Percentiles rank a stretch among this genome's conserved stretches.
These are phyloP conservation scores for Diplodus sargus DNA, from an alignment of 2,797 vertebrate genomes.

Conservation along the genomic window DNA sequence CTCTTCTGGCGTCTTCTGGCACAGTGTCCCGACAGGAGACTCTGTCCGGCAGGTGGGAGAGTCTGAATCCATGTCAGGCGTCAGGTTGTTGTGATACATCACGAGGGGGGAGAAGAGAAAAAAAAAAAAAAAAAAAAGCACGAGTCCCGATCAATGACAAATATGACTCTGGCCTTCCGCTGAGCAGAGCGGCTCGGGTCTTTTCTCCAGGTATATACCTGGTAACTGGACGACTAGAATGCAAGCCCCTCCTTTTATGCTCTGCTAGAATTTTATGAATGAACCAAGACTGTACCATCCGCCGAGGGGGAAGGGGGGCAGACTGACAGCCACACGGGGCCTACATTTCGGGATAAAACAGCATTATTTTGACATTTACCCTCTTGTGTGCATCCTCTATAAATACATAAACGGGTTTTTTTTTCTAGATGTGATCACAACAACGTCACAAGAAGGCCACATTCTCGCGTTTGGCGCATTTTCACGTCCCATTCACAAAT, in stretches of 20 bases:
- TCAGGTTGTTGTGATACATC: slow-evolving; percentile 88
- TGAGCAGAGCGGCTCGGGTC: slow-evolving; percentile 60
- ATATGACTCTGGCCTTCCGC: slow-evolving; percentile 66
- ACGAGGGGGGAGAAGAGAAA: slow-evolving; percentile 16
- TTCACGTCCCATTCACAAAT: slow-evolving; percentile 74
- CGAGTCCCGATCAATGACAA: slow-evolving; percentile 56
- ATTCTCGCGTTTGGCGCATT: no score
- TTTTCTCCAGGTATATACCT: slow-evolving; percentile 88
- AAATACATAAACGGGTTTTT: not conserved
- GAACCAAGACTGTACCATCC: slow-evolving; percentile 88
- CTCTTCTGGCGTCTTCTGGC: slow-evolving; percentile 87
- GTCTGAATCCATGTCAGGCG: slow-evolving; percentile 89
- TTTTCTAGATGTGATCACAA: not conserved
- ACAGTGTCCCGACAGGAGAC: slow-evolving; percentile 88
- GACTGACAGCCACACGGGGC: slow-evolving; percentile 44
- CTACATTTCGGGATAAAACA: slow-evolving; percentile 38
- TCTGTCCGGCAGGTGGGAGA: slow-evolving; percentile 91
- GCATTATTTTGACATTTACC: slow-evolving; percentile 22
- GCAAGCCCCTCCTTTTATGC: slow-evolving; percentile 88
- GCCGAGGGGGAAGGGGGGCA: slow-evolving; percentile 64
- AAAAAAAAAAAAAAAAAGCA: not conserved
- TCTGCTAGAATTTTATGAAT: slow-evolving; percentile 90
- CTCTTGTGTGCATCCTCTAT: not conserved
- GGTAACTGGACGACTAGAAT: slow-evolving; percentile 85
- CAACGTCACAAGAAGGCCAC: not conserved